Evolutionary conservation across 2,888 invertebrate genomes (phyloP).

Genomic region (Molorchus minor): DNA sequence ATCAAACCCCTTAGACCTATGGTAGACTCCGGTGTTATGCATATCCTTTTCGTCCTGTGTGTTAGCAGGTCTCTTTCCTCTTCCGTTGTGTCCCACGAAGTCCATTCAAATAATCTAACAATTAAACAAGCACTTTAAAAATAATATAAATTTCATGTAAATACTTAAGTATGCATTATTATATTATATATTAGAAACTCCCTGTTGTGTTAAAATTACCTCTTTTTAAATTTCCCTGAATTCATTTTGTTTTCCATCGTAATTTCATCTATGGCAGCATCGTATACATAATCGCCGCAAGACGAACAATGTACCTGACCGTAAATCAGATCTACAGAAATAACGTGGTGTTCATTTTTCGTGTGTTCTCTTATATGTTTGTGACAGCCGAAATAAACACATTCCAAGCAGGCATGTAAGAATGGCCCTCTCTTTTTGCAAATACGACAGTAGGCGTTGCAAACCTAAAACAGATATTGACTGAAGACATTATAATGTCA

Average conservation of each 20-base stretch:
- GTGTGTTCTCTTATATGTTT: constrained; percentile 89
- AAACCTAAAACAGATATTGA: constrained; percentile 54
- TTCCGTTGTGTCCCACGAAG: constrained; percentile 82
- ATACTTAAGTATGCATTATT: too few species aligned
- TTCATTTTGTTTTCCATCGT: constrained; percentile 57
- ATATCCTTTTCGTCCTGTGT: constrained; percentile 79
- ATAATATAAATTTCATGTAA: too few species aligned
- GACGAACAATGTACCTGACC: constrained; percentile 90
- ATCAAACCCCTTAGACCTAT: constrained; percentile 92
- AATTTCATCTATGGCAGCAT: constrained; percentile 57
- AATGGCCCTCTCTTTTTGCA: constrained; percentile 83
- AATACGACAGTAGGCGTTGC: constrained; percentile 71
- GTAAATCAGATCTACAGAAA: constrained; percentile 87
- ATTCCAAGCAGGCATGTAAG: constrained; percentile 86
- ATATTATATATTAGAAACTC: too few species aligned
- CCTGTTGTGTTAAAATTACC: constrained; percentile 41
- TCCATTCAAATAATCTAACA: constrained; percentile 64
- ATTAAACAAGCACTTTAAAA: too few species aligned
- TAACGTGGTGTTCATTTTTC: constrained; percentile 80
- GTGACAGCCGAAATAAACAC: constrained; percentile 94
- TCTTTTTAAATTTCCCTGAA: constrained; percentile 55
- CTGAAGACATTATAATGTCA: too few species aligned
- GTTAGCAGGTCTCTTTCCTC: constrained; percentile 80
- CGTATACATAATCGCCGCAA: constrained; percentile 92
- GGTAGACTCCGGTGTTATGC: constrained; percentile 82